Evolutionary conservation across 2,888 invertebrate genomes (phyloP), one percentile per base, ranked within the genome.

Genomic region (Agrochola circellaris): DNA sequence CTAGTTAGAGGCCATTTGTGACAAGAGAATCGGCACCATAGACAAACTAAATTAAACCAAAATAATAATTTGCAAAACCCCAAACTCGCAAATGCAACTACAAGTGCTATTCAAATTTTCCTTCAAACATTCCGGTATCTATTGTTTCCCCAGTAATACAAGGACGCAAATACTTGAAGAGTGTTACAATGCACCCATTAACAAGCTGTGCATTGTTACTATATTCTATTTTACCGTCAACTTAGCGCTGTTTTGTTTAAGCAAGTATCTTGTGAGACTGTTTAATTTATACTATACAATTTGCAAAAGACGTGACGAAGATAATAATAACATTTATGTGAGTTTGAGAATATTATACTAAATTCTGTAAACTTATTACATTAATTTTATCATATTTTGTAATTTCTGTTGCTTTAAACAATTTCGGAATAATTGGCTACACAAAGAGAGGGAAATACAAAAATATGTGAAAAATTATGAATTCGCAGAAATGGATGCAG

Each of bases 261-360:
- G 51, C 51, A 48, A 66, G 61, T 69, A 23, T 45, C 38, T 65
- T 6, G 6, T 26, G 34, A 84, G 9, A 58, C 42, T 51, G 58
- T 58, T 79, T 60, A 72, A 69, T 72, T 60, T 61, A 61, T 56
- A 23, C 30, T 26, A 58, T 26, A 84, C 42, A 73, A 65, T 65
- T 73, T 58, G n/a, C 45, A 54, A 34, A 58, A 65, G 17, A 79
- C 79, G 72, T 84, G 80, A 79, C 80, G 17, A 9, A 66, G 72
- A 79, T 81, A 61, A 51, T 42, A 61, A 15, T n/a, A 56, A 48
- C 8, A 54, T 23, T 48, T 68, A 81, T 26, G 26, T 34, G 15
- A 72, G 8, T 51, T n/a, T 17, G 20, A 23, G 20, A 72, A 80
- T 42, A 42, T 30, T 20, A n/a, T 54, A 51, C 20, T 1, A n/a